These are phyloP conservation scores for Zaprionus kolodkinae DNA, from an alignment of 1,140 invertebrate genomes.

Conservation along the genomic window DNA sequence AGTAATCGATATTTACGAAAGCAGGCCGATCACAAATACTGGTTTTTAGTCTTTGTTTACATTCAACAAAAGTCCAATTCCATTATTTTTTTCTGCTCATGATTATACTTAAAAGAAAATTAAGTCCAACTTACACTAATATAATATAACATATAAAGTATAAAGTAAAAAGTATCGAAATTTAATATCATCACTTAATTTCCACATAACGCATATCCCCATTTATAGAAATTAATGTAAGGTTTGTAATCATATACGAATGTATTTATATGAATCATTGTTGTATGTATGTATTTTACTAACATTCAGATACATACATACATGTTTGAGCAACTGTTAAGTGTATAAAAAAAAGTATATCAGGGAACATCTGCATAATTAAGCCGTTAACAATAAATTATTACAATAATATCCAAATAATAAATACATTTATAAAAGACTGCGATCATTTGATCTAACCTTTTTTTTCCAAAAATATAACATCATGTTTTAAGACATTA, in stretches of 20 bases:
- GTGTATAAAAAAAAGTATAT: conserved; percentile 11
- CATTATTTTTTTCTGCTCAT: not conserved
- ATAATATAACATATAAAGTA: not conserved
- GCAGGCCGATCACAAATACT: too few relatives aligned
- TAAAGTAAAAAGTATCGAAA: too few relatives aligned
- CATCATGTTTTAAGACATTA: not conserved
- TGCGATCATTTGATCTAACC: conserved; percentile 6
- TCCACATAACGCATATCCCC: not conserved
- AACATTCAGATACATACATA: conserved; percentile 8
- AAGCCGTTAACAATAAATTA: not conserved
- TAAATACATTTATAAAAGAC: conserved; percentile 4
- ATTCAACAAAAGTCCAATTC: too few relatives aligned
- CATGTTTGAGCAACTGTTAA: conserved; percentile 6
- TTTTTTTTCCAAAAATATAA: not conserved
- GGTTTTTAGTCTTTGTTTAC: too few relatives aligned
- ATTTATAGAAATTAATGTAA: not conserved
- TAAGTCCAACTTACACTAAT: not conserved
- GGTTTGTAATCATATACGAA: conserved; percentile 6
- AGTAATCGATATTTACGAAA: too few relatives aligned
- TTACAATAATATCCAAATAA: conserved; percentile 7
- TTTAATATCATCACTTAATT: not conserved
- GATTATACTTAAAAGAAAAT: not conserved
- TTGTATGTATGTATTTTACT: not conserved
- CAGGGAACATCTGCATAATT: conserved; percentile 10
- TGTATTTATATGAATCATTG: not conserved